Percentiles rank a stretch among this genome's conserved stretches.
These are phyloP conservation scores for Tuta absoluta DNA, from an alignment of 2,888 invertebrate species.

Conservation along the genomic window DNA sequence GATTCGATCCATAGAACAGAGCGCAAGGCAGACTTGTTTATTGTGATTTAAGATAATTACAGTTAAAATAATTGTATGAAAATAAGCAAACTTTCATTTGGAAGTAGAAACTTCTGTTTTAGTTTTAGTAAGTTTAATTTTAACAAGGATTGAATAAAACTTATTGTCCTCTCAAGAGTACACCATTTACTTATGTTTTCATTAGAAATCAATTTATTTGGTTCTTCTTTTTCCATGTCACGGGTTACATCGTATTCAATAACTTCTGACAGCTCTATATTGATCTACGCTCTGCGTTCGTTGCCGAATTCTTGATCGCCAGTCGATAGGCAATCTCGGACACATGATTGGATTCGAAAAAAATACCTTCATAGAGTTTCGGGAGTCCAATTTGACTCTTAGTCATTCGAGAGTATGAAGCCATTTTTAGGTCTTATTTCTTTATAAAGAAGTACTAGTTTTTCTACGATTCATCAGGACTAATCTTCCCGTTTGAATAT, in stretches of 20 bases:
- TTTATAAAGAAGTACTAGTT: too few relatives aligned
- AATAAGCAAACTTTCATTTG: background rate
- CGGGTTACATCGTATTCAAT: background rate
- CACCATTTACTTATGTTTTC: background rate
- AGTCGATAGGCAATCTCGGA: conserved; percentile 62
- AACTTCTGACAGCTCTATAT: conserved; percentile 37
- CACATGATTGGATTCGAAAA: conserved; percentile 58
- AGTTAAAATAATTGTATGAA: background rate
- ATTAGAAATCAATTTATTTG: background rate
- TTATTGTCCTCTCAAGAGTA: too few relatives aligned
- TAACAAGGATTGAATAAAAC: background rate
- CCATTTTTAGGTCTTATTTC: background rate
- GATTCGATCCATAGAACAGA: conserved; percentile 56
- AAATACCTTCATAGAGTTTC: conserved; percentile 26
- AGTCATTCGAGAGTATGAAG: background rate
- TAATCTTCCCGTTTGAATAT: conserved; percentile 44
- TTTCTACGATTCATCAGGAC: conserved; percentile 36
- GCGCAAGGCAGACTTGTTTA: conserved; percentile 43
- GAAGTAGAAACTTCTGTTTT: background rate
- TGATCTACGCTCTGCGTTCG: conserved; percentile 47
- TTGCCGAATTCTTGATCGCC: conserved; percentile 53
- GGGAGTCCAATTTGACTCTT: conserved; percentile 4
- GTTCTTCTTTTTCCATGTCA: background rate
- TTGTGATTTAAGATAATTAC: conserved; percentile 39
- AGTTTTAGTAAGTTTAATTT: background rate